Evolutionary conservation across 2,113 vertebrate genomes (phyloP).

Genomic region (Martes martes): DNA sequence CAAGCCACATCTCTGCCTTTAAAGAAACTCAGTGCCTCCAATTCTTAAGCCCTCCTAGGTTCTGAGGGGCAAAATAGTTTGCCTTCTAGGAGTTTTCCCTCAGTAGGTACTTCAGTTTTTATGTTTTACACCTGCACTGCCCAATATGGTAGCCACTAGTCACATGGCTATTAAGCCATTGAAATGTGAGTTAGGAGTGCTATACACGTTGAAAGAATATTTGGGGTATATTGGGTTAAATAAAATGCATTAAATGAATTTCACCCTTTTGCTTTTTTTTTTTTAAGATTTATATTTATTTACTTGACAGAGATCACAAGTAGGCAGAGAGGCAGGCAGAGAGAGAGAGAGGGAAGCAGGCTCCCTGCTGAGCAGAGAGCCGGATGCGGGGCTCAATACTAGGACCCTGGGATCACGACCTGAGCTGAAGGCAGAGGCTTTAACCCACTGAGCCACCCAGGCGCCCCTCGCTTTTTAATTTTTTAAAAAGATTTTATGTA

Average conservation of each 20-base stretch:
- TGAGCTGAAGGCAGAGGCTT: too few species aligned
- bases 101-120: not conserved
- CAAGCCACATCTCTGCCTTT: not conserved
- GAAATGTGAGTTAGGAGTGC: not conserved
- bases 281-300: too few species aligned
- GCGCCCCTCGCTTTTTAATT: too few species aligned
- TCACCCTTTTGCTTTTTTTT: not conserved
- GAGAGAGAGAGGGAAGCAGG: too few species aligned
- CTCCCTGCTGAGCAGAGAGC: too few species aligned
- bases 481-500: too few species aligned
- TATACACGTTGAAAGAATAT: not conserved
- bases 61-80: not conserved
- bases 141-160: not conserved
- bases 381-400: too few species aligned
- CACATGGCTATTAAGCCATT: not conserved
- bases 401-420: too few species aligned
- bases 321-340: too few species aligned
- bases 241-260: not conserved
- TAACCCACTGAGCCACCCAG: too few species aligned
- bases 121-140: not conserved
- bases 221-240: not conserved
- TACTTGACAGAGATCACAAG: too few species aligned
- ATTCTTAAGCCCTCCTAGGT: not conserved
- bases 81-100: not conserved
- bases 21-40: not conserved